Conservation (phyloP, 37 sponge, comb jelly and placozoan genomes). For the Lycopodina hypogea region DNA sequence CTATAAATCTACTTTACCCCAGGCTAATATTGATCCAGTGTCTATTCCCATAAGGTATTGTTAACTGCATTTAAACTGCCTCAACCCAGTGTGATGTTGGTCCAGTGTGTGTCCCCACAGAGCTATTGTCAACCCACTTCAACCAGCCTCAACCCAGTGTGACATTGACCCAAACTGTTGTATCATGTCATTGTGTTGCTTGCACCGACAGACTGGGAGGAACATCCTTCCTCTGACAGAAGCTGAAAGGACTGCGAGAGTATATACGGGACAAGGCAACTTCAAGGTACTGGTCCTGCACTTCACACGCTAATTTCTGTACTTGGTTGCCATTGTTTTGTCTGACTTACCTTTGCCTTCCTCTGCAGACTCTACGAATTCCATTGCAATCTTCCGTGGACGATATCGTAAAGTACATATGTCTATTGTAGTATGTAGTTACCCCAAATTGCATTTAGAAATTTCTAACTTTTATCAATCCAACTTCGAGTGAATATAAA, state of each 20-base stretch:
- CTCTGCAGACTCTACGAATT: constrained; percentile 31
- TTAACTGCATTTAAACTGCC: no score
- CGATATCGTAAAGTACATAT: constrained; percentile 51
- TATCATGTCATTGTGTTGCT: not conserved
- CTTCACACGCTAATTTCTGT: not conserved
- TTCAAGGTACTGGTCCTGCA: constrained; percentile 34
- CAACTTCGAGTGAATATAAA: no score
- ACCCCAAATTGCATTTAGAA: no score
- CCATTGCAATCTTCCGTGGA: constrained; percentile 20
- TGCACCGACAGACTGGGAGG: constrained; percentile 50
- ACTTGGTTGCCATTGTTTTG: not conserved
- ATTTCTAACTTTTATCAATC: no score
- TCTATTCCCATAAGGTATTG: no score
- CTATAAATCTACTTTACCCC: not conserved
- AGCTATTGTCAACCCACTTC: not conserved
- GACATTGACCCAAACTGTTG: not conserved
- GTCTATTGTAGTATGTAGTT: no score
- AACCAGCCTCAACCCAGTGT: not conserved
- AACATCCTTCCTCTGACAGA: constrained; percentile 53
- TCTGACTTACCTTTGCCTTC: not conserved
- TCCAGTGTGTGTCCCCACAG: not conserved
- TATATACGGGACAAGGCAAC: constrained; percentile 47
- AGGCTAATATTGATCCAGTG: not conserved
- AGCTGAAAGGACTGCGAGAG: constrained; percentile 33
- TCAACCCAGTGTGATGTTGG: no score